Evolutionary conservation across 2,113 vertebrate species (phyloP), one percentile per base, ranked within the genome.

Genomic region (Pholis gunnellus): DNA sequence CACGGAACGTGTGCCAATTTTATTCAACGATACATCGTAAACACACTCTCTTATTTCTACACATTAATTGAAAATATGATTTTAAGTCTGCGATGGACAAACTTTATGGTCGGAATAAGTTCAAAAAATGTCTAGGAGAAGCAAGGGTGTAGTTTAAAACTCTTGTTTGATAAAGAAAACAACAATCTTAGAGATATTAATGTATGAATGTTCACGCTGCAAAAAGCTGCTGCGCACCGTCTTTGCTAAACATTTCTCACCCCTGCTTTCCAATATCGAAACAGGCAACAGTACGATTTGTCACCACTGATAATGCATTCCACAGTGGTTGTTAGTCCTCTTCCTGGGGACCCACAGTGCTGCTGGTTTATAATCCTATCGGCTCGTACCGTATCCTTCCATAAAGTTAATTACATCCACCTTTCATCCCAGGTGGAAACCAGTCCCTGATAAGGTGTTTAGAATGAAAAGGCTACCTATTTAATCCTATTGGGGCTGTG

Each of bases 381-480:
- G 34, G 40, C 76, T 76, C n/a, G 20, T 59, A 64, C 18, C 66
- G 48, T 79, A 52, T 79, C 48, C 63, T 65, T 80, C 14, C 78
- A 70, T 73, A 66, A 79, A 84, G 78, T 79, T 89, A 84, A 84
- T 82, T 79, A 78, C 27, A 36, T 75, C 70, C 78, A 74, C 63
- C 73, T 84, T 79, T 84, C 48, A 73, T 74, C 69, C 64, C 68
- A 77, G 69, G 40, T 57, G 70, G 63, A 68, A 84, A 79, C 67
- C 65, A 64, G 87, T 63, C 61, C 54, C 56, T 72, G 75, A 84
- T 84, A 75, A 87, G 72, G n/a, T 72, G 75, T 79, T 87, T 34
- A 27, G 48, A 87, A 87, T 69, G 50, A 63, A 67, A 85, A 74
- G 76, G 70, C 38, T 54, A 67, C 52, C 60, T 11, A 66, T 70